These are phyloP conservation scores for Halocynthia roretzi DNA, from an alignment of 23 tunicate genomes.

Conservation along the genomic window DNA sequence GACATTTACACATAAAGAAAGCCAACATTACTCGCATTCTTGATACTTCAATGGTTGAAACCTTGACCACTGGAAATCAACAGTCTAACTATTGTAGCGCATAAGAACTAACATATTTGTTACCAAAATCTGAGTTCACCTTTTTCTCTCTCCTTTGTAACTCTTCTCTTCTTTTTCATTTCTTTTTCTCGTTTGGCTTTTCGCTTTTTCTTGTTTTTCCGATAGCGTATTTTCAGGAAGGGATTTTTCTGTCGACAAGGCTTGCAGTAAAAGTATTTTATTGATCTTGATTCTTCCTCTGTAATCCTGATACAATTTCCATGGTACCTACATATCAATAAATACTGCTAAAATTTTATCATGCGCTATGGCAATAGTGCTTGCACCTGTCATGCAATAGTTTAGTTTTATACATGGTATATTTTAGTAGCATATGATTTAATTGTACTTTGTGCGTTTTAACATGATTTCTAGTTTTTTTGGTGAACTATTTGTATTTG, in stretches of 20 bases:
- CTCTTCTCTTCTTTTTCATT: constrained; percentile 20
- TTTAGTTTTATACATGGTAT: no score
- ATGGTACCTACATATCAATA: constrained; percentile 44
- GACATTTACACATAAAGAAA: no score
- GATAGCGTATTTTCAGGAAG: constrained; percentile 52
- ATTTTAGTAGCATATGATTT: no score
- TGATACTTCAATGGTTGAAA: background rate
- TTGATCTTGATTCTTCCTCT: constrained; percentile 65
- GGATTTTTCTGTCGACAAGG: constrained; percentile 70
- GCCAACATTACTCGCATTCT: constrained; percentile 3
- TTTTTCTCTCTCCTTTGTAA: constrained; percentile 20
- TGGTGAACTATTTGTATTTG: no score
- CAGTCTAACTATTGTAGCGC: no score
- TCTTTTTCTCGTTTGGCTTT: constrained; percentile 20
- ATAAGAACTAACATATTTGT: no score
- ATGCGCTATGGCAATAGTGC: no score
- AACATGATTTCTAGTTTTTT: no score
- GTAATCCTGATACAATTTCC: constrained; percentile 86
- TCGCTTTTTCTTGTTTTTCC: constrained; percentile 58
- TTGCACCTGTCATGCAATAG: no score
- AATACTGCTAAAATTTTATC: background rate
- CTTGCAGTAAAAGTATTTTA: constrained; percentile 78
- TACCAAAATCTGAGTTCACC: constrained; percentile 10
- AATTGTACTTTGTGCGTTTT: no score
- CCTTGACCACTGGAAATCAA: background rate